Base-by-base conservation (phyloP, 2,888 invertebrate species). In the Drosophila sordidapex region DNA sequence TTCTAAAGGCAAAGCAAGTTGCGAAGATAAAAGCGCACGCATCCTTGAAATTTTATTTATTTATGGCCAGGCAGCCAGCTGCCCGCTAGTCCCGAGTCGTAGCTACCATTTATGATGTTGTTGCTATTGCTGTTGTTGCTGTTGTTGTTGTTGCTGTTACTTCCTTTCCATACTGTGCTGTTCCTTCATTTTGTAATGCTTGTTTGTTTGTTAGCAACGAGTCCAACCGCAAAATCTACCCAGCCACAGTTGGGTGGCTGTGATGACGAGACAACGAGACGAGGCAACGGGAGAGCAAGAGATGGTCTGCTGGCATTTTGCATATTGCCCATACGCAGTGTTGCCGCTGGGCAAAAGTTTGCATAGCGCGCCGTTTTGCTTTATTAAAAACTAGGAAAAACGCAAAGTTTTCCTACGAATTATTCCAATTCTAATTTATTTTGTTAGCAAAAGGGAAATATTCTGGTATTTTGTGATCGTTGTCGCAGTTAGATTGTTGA, bases 401-500 rank as follows among this genome's bases (percentile, higher is more conserved):
- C 68, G 74, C 70, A 83, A 83, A 81, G 72, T 87, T 85, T 46
- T 79, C 49, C 76, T 57, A 75, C 77, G 83, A 87, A 87, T 89
- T 89, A 89, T 87, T 87, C 89, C 88, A 87, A 89, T 87, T 87
- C 87, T 87, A 87, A 89, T 89, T 87, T 89, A 87, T 89, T 89
- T 89, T 81, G 86, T 89, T 84, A 81, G 82, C 74, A 72, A 84
- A 87, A 77, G 77, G 76, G 71, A 81, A 81, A 81, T 80, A 76
- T 76, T 82, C 74, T 82, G 79, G 82, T 76, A 78, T 86, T 83
- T 80, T 83, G 76, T 84, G 87, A 87, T 89, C 88, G 89, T 89
- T 85, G 89, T 85, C 87, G 82, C 89, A 83, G 77, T 83, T 74
- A 81, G 85, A 85, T 86, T 68, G 84, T 77, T 87, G 86, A 83